Conservation (phyloP, 2,888 invertebrate species). For the Cylloceria caligata region DNA sequence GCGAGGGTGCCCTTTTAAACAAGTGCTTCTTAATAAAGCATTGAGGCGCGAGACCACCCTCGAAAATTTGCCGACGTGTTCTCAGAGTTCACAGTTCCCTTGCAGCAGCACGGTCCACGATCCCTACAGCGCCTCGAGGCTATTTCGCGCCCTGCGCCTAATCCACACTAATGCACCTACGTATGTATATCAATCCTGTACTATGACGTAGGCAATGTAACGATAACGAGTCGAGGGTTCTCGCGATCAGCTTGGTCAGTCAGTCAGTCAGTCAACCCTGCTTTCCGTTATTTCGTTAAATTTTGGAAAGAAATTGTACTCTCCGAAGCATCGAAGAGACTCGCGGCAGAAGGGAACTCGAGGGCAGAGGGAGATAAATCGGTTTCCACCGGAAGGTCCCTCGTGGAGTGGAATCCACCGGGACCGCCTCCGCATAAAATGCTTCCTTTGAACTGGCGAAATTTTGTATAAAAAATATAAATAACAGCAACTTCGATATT, state of each 20-base stretch:
- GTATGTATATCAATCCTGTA: constrained; percentile 41
- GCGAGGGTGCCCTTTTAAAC: constrained; percentile 83
- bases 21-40: constrained; percentile 85
- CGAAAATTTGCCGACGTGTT: constrained; percentile 80
- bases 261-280: constrained; percentile 47
- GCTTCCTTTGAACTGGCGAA: background rate
- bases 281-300: constrained; percentile 78
- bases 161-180: constrained; percentile 37
- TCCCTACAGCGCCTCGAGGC: constrained; percentile 71
- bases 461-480: background rate
- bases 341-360: constrained; percentile 40
- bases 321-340: constrained; percentile 50
- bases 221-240: constrained; percentile 50
- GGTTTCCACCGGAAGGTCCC: constrained; percentile 51
- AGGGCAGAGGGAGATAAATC: constrained; percentile 35
- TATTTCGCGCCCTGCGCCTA: constrained; percentile 65
- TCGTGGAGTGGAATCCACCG: constrained; percentile 36
- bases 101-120: constrained; percentile 41
- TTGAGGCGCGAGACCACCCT: constrained; percentile 84
- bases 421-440: constrained; percentile 2
- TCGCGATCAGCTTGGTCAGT: constrained; percentile 39
- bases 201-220: constrained; percentile 8
- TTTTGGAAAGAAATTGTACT: constrained; percentile 72
- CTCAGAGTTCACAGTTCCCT: constrained; percentile 58
- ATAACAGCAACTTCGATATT: background rate